Percentiles rank a stretch among this genome's conserved stretches.
Evolutionary conservation across 2,888 invertebrate genomes (phyloP).

Genomic region (Ormyrus labotus): DNA sequence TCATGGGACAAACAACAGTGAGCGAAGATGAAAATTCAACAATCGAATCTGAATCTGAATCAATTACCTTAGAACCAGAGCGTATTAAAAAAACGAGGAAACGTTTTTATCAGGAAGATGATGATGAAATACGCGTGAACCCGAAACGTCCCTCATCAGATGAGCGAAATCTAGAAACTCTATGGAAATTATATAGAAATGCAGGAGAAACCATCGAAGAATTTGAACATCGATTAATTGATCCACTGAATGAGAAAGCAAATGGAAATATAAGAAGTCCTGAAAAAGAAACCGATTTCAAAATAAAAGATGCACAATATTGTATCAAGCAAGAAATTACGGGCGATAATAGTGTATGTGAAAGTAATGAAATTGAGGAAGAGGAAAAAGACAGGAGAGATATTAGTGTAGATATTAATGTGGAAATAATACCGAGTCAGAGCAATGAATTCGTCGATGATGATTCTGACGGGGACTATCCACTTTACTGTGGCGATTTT

Average conservation of each 20-base stretch:
- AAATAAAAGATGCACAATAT: not conserved
- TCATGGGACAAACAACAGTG: no score
- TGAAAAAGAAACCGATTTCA: not conserved
- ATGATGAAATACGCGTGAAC: no score
- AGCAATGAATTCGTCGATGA: not conserved
- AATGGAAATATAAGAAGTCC: not conserved
- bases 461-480: not conserved
- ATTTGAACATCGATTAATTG: not conserved
- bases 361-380: not conserved
- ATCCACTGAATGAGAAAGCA: not conserved
- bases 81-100: no score
- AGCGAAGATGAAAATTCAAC: no score
- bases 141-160: not conserved
- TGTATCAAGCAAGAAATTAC: not conserved
- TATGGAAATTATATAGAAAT: conserved; percentile 25
- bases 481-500: not conserved
- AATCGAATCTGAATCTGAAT: no score
- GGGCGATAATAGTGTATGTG: not conserved
- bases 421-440: not conserved
- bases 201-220: conserved; percentile 12
- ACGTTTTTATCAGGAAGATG: no score
- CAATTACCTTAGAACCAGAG: no score
- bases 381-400: not conserved
- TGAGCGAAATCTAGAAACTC: not conserved
- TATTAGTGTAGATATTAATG: not conserved